phyloP scores from a whole-genome alignment of 2,113 vertebrate species.

The Ia io region DNA sequence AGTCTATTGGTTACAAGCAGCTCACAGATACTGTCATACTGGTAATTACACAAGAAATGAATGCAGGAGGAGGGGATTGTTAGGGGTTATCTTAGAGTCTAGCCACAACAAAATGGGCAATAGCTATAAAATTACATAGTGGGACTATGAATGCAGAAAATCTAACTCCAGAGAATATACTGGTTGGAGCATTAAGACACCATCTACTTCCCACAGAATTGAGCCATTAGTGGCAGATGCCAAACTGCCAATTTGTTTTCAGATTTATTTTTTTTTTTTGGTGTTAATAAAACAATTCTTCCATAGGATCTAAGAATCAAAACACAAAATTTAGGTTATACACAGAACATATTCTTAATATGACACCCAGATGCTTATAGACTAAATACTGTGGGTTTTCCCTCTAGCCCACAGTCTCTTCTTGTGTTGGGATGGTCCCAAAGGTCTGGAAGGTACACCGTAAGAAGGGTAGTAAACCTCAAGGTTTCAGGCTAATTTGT shows the following conservation, averaged over 20 bases:
- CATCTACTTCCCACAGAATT: not conserved
- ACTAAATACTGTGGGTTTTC: not conserved
- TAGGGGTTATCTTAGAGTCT: not conserved
- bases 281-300: slow-evolving; percentile 17
- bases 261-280: not conserved
- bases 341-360: not conserved
- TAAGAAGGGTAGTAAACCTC: not conserved
- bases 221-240: not conserved
- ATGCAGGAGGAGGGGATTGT: not conserved
- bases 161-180: not conserved
- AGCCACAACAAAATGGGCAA: not conserved
- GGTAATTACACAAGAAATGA: not conserved
- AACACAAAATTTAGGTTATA: not conserved
- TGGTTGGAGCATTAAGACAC: not conserved
- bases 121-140: not conserved
- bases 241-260: not conserved
- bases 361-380: not conserved
- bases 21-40: not conserved
- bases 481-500: not conserved
- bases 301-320: not conserved
- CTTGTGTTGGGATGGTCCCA: not conserved
- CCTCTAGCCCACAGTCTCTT: not conserved
- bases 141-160: not conserved
- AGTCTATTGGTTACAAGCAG: not conserved
- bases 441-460: not conserved